Percentiles rank a stretch among this genome's conserved stretches.
Conservation (phyloP, 2,888 invertebrate genomes). For the Drosophila leonis region DNA sequence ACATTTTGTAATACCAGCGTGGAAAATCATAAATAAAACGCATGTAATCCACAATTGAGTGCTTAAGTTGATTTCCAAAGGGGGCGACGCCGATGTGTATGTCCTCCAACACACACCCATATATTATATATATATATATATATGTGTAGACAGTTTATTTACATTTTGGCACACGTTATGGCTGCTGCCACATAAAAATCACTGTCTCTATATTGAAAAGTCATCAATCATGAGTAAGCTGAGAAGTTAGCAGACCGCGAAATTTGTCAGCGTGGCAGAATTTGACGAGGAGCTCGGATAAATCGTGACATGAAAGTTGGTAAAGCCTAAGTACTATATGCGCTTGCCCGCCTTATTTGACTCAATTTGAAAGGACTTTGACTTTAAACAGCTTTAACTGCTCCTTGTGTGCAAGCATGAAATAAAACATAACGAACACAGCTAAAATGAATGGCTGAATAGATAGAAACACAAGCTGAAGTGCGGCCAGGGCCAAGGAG, state of each 20-base stretch:
- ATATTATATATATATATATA: neutral
- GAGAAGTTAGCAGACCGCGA: slow-evolving; percentile 70
- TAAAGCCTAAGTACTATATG: slow-evolving; percentile 29
- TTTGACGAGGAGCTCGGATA: slow-evolving; percentile 23
- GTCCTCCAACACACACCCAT: slow-evolving; percentile 6
- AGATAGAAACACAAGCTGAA: slow-evolving; percentile 69
- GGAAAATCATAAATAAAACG: slow-evolving; percentile 82
- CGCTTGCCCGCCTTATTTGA: slow-evolving; percentile 8
- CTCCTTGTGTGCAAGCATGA: slow-evolving; percentile 3
- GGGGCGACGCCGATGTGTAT: slow-evolving; percentile 10
- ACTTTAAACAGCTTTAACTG: slow-evolving; percentile 65
- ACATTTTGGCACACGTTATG: slow-evolving; percentile 67
- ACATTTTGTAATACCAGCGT: slow-evolving; percentile 75
- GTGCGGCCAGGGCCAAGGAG: slow-evolving; percentile 56
- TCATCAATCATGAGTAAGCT: slow-evolving; percentile 70
- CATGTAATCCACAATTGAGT: slow-evolving; percentile 82
- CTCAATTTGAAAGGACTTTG: slow-evolving; percentile 48
- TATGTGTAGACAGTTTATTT: slow-evolving; percentile 55
- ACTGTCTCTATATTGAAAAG: slow-evolving; percentile 71
- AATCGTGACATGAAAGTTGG: slow-evolving; percentile 57
- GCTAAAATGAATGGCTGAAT: slow-evolving; percentile 74
- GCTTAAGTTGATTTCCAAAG: slow-evolving; percentile 71
- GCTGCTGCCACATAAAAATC: slow-evolving; percentile 56
- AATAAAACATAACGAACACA: slow-evolving; percentile 43
- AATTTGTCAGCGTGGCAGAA: slow-evolving; percentile 75